These are phyloP conservation scores for Laticauda laticaudata DNA, from an alignment of 2,113 vertebrate genomes.

Conservation along the genomic window DNA sequence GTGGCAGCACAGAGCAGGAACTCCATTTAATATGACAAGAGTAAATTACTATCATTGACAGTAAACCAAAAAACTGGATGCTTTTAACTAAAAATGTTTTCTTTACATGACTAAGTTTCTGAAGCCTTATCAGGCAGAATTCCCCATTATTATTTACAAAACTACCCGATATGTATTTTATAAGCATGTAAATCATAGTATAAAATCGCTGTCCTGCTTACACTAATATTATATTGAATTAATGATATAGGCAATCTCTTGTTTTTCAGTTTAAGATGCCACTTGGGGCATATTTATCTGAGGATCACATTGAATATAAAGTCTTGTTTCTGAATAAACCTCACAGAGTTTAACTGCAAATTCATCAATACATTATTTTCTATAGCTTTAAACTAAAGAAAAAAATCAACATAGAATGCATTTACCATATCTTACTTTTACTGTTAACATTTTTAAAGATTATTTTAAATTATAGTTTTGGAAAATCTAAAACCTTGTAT, in stretches of 20 bases:
- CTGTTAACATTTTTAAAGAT: not conserved
- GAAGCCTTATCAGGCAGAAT: conserved; percentile 18
- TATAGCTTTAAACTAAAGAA: not conserved
- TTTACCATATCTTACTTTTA: not conserved
- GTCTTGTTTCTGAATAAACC: not conserved
- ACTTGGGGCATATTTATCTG: not conserved
- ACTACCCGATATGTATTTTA: not conserved
- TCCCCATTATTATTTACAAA: conserved; percentile 34
- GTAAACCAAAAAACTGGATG: conserved; percentile 23
- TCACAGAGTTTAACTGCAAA: not conserved
- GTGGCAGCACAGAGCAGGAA: conserved; percentile 36
- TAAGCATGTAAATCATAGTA: conserved; percentile 6
- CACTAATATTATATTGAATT: not conserved
- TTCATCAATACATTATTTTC: not conserved
- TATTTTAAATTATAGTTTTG: not conserved
- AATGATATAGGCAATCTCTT: not conserved
- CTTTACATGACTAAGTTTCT: conserved; percentile 15
- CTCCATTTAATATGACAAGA: conserved; percentile 21
- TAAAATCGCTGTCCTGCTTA: conserved; percentile 19
- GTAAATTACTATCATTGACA: conserved; percentile 26
- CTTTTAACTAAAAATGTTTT: not conserved
- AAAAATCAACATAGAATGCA: not conserved
- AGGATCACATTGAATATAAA: not conserved
- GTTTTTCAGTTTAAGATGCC: not conserved
- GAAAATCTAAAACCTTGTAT: not conserved